phyloP scores from a whole-genome alignment of 1,140 invertebrate species.

The Ruditapes philippinarum region DNA sequence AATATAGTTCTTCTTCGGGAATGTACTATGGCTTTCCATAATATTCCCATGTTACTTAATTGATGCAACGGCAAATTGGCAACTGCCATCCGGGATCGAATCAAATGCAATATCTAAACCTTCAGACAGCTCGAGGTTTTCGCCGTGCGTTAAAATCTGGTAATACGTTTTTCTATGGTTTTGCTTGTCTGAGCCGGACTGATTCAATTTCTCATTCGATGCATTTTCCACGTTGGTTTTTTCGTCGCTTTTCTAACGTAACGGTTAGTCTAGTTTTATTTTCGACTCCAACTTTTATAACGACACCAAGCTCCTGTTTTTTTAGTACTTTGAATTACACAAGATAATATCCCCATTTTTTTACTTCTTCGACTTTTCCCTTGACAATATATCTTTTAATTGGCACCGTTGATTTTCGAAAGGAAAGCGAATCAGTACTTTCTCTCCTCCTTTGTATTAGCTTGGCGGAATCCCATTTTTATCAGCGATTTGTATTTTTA shows the following conservation, averaged over 20 bases:
- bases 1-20: too few relatives aligned
- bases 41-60: neutral
- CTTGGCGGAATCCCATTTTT: neutral
- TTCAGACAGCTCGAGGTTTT: neutral
- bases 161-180: neutral
- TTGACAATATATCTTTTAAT: neutral
- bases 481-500: neutral
- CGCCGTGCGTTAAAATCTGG: neutral
- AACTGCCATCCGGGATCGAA: constrained; percentile 7
- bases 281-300: constrained; percentile 10
- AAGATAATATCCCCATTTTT: constrained; percentile 1
- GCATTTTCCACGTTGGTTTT: too few relatives aligned
- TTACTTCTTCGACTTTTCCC: constrained; percentile 10
- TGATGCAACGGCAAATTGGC: constrained; percentile 38
- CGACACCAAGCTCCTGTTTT: neutral
- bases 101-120: neutral
- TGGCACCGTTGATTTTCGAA: constrained; percentile 1
- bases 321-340: constrained; percentile 17
- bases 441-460: constrained; percentile 16
- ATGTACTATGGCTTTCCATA: too few relatives aligned
- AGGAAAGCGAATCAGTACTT: constrained; percentile 19
- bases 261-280: constrained; percentile 11
- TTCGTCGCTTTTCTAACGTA: neutral
- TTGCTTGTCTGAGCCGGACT: neutral
- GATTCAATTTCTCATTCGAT: neutral